Base-by-base conservation (phyloP, 2,888 invertebrate genomes). In the Eupithecia exiguata region DNA sequence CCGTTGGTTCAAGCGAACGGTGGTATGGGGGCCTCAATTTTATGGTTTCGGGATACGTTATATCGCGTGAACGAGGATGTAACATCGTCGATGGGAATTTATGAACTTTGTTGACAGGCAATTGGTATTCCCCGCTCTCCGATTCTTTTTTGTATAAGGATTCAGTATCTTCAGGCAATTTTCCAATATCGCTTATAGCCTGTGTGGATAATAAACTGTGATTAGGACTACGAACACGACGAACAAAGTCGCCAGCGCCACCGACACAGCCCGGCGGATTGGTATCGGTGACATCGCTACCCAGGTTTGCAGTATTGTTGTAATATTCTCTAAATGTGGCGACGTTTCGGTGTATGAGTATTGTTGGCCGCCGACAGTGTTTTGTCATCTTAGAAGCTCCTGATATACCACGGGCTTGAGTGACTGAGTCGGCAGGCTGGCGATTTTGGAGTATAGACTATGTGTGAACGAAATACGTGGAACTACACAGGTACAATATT, bases 181-280 rank as follows among this genome's bases (percentile, higher is more conserved):
- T 82, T 70, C 81, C 87, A 35, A 90, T 83, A 4, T n/a, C 85
- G 87, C 9, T 89, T 84, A 91, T 89, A 84, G 89, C 91, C 90
- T 91, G 83, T 53, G 70, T 61, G 43, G 62, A 76, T 72, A 75
- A 65, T 14, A 25, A 58, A 58, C 12, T 25, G 25, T 25, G 9
- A 21, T 58, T 58, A 25, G 10, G n/a, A 12, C 53, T 49, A 21
- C 3, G 21, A 7, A n/a, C 9, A n/a, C n/a, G n/a, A n/a, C n/a
- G n/a, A n/a, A n/a, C 3, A 49, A 49, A 49, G n/a, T 21, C 49
- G n/a, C 49, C 18, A n/a, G n/a, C n/a, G 49, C 49, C 2, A 21
- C 21, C n/a, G 49, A 49, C 49, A 21, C n/a, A 49, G 49, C 7
- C 21, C 9, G 49, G 49, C 7, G 7, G 18, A 21, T 49, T n/a